Base-by-base conservation (phyloP, 2,888 invertebrate species). In the Melinopterus prodromus region DNA sequence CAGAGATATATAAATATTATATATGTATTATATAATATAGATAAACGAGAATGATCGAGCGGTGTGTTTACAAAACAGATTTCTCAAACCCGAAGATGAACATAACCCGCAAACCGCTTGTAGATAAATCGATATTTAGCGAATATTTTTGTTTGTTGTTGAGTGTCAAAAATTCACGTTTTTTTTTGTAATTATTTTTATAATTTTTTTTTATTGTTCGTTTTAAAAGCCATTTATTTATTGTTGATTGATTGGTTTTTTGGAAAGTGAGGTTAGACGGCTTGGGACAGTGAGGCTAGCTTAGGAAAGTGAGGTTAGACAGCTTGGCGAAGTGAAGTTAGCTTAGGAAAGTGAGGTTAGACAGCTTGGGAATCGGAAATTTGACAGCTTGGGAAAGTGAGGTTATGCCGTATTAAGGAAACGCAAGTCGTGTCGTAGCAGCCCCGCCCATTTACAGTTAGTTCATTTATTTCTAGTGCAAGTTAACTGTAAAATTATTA, bases 1-100 rank as follows among this genome's bases (percentile, higher is more conserved):
- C 88, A 88, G 88, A 82, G 75, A 78, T 71, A 53, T 53, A 53
- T 53, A 53, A 53, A 53, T 53, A 76, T 76, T 38, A 79, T 79
- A 77, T 53, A 79, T 79, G 76, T 79, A 77, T 78, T 77, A 16
- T 80, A 76, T 80, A 78, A 69, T 77, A 69, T 14, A 79, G 70
- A 70, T 70, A 35, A 69, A 15, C n/a, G 69, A 72, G 71, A 72
- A 53, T 12, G 5, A 53, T 53, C 9, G 53, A 53, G 53, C 53
- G 53, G 12, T 4, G 53, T 53, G 53, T 53, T 7, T 2, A 53
- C 5, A 53, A 53, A 53, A 53, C 26, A 71, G 71, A 26, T 70
- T 71, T 38, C 71, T 7, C 3, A 6, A 35, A 15, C 38, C 69
- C 35, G 12, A 12, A 79, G 9, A 16, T 26, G 69, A 35, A 37